Percentiles rank a stretch among this genome's conserved stretches.
These are phyloP conservation scores for Penaeus japonicus DNA, from an alignment of 1,140 invertebrate species.

Conservation along the genomic window DNA sequence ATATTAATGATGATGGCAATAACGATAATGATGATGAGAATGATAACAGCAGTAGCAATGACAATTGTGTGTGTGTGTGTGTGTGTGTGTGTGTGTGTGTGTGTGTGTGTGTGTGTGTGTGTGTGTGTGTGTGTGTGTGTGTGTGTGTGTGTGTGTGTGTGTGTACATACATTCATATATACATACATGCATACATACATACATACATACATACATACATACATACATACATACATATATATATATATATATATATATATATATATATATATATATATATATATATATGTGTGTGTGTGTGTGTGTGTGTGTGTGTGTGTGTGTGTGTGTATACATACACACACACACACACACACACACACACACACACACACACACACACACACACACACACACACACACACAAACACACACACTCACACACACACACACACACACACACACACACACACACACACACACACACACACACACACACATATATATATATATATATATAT, in stretches of 20 bases:
- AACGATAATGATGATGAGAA: too few relatives aligned
- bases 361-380: not conserved
- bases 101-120: not conserved
- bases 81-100: not conserved
- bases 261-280: not conserved
- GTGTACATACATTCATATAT: not conserved
- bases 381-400: not conserved
- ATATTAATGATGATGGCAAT: too few relatives aligned
- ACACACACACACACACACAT: not conserved
- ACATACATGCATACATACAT: not conserved
- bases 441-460: slow-evolving; percentile 14
- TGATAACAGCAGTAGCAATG: too few relatives aligned
- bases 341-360: not conserved
- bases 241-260: not conserved
- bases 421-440: slow-evolving; percentile 24
- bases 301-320: not conserved
- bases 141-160: too few relatives aligned
- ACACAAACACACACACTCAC: slow-evolving; percentile 34
- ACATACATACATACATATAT: not conserved
- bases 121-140: too few relatives aligned
- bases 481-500: not conserved
- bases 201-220: not conserved
- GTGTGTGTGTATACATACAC: not conserved
- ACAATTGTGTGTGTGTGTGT: too few relatives aligned
- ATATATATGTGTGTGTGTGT: not conserved